Percentiles rank a stretch among this genome's conserved stretches.
These are phyloP conservation scores for Strix aluco DNA, from an alignment of 2,113 vertebrate species.

Conservation along the genomic window DNA sequence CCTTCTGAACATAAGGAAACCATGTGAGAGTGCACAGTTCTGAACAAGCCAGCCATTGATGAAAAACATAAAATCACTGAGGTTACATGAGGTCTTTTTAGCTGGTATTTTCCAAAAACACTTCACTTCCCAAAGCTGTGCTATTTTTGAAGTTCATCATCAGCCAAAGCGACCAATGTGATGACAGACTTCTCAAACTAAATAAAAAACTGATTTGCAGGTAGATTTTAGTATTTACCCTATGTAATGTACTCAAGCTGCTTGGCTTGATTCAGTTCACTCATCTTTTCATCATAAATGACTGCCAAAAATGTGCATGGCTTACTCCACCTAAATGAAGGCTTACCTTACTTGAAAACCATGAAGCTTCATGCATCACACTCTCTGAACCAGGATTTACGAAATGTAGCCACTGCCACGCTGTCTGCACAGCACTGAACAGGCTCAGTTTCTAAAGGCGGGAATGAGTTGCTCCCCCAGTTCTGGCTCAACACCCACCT, in stretches of 20 bases:
- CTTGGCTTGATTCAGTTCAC: neutral
- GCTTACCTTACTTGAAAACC: neutral
- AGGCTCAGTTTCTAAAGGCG: neutral
- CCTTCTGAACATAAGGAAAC: neutral
- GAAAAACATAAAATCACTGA: neutral
- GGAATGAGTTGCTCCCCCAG: neutral
- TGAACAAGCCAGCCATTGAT: neutral
- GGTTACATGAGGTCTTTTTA: neutral
- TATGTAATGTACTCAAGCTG: neutral
- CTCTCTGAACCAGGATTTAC: neutral
- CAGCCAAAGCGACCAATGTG: neutral
- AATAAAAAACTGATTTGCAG: neutral
- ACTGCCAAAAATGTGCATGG: accelerated
- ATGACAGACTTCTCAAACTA: neutral
- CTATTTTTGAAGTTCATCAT: neutral
- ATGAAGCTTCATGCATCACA: neutral
- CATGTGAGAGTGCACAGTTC: neutral
- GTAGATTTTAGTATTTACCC: neutral
- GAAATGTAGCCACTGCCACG: neutral
- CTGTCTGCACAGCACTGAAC: neutral
- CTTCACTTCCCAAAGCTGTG: neutral
- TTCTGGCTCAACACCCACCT: neutral
- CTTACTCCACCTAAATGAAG: neutral
- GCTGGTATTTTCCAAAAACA: neutral
- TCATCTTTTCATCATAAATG: neutral